Evolutionary conservation across 2,888 invertebrate species (phyloP), one percentile per base, ranked within the genome.

Genomic region (Blomia tropicalis): DNA sequence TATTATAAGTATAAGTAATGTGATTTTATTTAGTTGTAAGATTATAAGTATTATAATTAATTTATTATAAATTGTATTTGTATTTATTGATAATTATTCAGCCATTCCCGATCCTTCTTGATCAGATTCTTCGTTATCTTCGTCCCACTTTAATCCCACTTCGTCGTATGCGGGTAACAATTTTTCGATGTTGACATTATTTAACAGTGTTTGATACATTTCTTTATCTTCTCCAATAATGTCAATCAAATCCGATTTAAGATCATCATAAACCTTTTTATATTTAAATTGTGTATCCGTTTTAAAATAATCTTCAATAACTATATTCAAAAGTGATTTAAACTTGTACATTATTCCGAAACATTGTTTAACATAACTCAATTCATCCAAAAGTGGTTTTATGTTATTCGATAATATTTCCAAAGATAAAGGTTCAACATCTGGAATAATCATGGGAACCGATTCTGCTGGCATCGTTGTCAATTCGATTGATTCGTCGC

Each of bases 261-360:
- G 23, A 3, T 23, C 25, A 27, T 56, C 56, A 7, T 29, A 11
- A 22, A 56, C 29, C 14, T 23, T 29, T 36, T 31, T 29, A 25
- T 56, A 56, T 36, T 56, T 56, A 25, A 56, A 56, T 19, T 56
- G 56, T 22, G 25, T n/a, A 29, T 56, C 56, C 17, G 11, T 11
- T 36, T 56, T 36, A 7, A 56, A 56, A 36, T 56, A 56, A 31
- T 56, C 56, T 29, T 56, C 56, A 36, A 32, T n/a, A 27, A 56
- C 23, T 3, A 56, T 14, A 22, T 56, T 30, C 19, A 31, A 56
- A 5, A 56, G 30, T 14, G 31, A 19, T 25, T 56, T 56, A 22
- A 4, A 56, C 31, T 31, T 56, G 31, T 56, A 56, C 56, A 56
- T 56, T 2, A 56, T 31, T 29, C 29, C 56, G 29, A 56, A 56